Evolutionary conservation across 2,888 invertebrate genomes (phyloP), one percentile per base, ranked within the genome.

Genomic region (Empis livida): DNA sequence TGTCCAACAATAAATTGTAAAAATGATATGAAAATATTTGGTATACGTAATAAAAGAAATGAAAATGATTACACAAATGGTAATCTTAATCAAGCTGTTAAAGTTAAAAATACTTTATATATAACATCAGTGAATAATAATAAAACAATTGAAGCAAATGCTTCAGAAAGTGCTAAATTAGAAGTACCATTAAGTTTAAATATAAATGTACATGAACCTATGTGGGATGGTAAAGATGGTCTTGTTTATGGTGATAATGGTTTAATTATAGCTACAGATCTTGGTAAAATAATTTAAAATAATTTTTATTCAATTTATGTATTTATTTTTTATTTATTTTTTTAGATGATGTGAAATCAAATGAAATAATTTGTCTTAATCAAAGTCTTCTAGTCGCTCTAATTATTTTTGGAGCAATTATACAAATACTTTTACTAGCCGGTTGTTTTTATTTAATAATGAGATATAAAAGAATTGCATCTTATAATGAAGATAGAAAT

Each of bases 361-460:
- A 35, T 42, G 48, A 68, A 1, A 56, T 75, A 57, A 73, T 78
- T 50, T 82, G 82, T 62, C 70, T 82, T 20, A 79, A 81, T 57
- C 77, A 79, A 57, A 70, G 77, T 39, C 64, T 86, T 44, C 70
- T 83, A 27, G 75, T 85, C 50, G 79, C 82, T 17, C 63, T 81
- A 5, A 70, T 77, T 38, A 73, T 81, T 44, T 73, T 77, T 46
- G 79, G 80, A 78, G 46, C 67, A 2, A 68, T 78, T 43, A 66
- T 79, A 15, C 78, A 79, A 66, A 68, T 78, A 43, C 66, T 73
- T 8, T 61, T 79, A 30, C 67, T 77, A 30, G 67, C 72, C 13
- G 72, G 73, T 43, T 76, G 77, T 49, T 65, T 77, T 49, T 62
- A 73, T 54, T 63, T 77, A 38, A 71, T 78, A 32, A 68, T 72